Evolutionary conservation across 2,888 invertebrate genomes (phyloP).

Genomic region (Pachliopta kotzebuea): DNA sequence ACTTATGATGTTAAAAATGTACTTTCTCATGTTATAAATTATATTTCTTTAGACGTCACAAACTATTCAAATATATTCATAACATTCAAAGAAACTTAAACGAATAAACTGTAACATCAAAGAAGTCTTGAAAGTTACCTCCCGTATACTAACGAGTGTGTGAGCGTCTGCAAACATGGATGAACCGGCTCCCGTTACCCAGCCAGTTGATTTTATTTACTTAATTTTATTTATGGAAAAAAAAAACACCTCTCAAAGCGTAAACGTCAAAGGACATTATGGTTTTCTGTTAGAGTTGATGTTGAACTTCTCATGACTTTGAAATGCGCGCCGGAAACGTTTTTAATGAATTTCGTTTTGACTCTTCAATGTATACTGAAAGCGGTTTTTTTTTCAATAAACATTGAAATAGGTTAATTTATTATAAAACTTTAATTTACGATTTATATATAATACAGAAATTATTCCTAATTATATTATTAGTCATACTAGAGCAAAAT

Average conservation of each 20-base stretch:
- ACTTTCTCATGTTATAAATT: not conserved
- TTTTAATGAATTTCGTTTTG: no score
- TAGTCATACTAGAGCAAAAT: no score
- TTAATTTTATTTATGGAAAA: not conserved
- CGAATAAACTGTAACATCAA: not conserved
- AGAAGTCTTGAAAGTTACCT: not conserved
- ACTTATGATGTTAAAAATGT: not conserved
- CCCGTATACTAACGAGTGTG: not conserved
- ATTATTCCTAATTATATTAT: no score
- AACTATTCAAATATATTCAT: not conserved
- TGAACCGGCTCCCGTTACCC: not conserved
- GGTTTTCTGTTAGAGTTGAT: not conserved
- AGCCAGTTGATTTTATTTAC: slow-evolving; percentile 1
- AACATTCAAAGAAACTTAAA: not conserved
- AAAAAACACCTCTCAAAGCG: not conserved
- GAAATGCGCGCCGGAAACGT: no score
- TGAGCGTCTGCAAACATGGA: slow-evolving; percentile 2
- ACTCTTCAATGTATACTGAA: no score
- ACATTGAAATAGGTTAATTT: no score
- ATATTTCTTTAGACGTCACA: not conserved
- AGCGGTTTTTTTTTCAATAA: no score
- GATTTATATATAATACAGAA: no score
- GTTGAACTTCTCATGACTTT: no score
- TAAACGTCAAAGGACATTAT: not conserved
- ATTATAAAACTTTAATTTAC: no score